Base-by-base conservation (phyloP, 2,797 vertebrate species). In the Falco novaeseelandiae region DNA sequence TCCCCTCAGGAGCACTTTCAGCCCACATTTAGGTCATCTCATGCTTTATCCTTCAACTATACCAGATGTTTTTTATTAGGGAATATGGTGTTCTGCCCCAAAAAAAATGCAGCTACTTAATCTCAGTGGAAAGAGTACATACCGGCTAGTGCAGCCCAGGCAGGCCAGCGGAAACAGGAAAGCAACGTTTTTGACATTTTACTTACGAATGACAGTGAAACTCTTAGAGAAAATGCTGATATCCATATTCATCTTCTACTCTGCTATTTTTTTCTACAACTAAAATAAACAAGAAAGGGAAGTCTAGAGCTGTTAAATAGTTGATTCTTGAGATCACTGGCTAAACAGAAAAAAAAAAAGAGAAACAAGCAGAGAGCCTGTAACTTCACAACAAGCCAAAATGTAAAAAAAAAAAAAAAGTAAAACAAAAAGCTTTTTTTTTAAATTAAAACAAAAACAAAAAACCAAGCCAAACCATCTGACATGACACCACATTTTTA, bases 1-100 rank as follows among this genome's bases (percentile, higher is more conserved):
- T 88, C 90, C 93, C 82, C 92, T 93, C 67, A 91, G 91, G 96
- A 96, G 70, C 76, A 80, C 40, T 96, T 95, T 89, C 74, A 89
- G 49, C 69, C 87, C 18, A 32, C 69, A 91, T 95, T 94, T 40
- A 94, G 95, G 95, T 89, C 95, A 96, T 87, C 82, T 89, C 83
- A 72, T 70, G 93, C 92, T 40, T 62, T 92, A 72, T 85, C 92
- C 84, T 77, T 74, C 67, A 93, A 55, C 54, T 90, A 7, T 14
- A 46, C 83, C 89, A 94, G 95, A 95, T 89, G 80, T 65, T 61
- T 65, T 96, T 91, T 93, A 94, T 92, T 93, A 86, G 93, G 88
- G 63, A 93, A 91, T 69, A 76, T 79, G 73, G 34, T 66, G 77
- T 67, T 93, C 90, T 88, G 70, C 74, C 65, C 67, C 26, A 67